Conservation (phyloP, 2,888 invertebrate genomes). For the Watsonalla binaria region DNA sequence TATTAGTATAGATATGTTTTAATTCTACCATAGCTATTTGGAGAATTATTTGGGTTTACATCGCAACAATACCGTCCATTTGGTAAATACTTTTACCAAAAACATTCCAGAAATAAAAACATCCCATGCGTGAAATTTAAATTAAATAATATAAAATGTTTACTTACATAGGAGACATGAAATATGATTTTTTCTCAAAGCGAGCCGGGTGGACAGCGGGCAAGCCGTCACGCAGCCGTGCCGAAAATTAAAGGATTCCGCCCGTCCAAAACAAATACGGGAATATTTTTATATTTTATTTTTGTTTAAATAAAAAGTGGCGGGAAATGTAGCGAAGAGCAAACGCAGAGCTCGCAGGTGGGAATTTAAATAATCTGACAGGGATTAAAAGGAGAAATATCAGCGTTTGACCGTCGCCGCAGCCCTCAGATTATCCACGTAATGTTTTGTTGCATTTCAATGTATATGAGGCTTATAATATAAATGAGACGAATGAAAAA, state of each 20-base stretch:
- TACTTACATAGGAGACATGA: conserved; percentile 38
- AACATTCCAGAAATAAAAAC: conserved; percentile 7
- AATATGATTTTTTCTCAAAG: conserved; percentile 64
- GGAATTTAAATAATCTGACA: conserved; percentile 79
- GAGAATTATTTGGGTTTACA: not conserved
- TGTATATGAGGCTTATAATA: conserved; percentile 54
- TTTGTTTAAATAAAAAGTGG: conserved; percentile 67
- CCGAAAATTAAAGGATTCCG: conserved; percentile 77
- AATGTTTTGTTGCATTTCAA: conserved; percentile 55
- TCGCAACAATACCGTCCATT: too few species aligned
- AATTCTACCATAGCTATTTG: not conserved
- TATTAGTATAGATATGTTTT: too few species aligned
- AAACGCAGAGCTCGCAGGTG: conserved; percentile 62
- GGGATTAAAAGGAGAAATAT: conserved; percentile 78
- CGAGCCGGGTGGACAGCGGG: conserved; percentile 46
- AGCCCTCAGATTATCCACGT: conserved; percentile 61
- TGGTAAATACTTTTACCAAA: too few species aligned
- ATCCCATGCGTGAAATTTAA: conserved; percentile 4
- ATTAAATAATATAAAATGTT: conserved; percentile 17
- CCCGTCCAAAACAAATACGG: conserved; percentile 75
- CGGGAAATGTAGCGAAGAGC: conserved; percentile 42
- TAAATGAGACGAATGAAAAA: conserved; percentile 46
- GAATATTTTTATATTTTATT: conserved; percentile 77
- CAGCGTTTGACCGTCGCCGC: conserved; percentile 73
- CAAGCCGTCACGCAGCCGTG: conserved; percentile 63